A percentile compares a stretch with the other conserved stretches of the same genome.
These are phyloP conservation scores for Larimichthys crocea DNA, from an alignment of 2,113 vertebrate species.

Conservation along the genomic window DNA sequence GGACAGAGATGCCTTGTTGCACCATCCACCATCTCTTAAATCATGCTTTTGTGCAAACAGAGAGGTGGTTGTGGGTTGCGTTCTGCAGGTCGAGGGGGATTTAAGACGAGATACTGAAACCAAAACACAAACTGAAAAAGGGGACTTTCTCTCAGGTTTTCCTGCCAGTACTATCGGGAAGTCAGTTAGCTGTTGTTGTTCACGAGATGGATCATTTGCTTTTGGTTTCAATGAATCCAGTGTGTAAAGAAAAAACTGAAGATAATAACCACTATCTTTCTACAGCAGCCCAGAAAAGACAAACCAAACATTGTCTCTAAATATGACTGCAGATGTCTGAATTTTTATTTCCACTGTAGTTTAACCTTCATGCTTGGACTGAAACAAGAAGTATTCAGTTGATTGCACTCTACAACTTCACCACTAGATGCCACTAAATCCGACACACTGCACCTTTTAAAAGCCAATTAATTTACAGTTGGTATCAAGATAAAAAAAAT, in stretches of 20 bases:
- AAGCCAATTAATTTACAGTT: background rate
- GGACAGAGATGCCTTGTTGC: constrained; percentile 36
- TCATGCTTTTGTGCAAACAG: constrained; percentile 66
- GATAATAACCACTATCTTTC: too few species aligned
- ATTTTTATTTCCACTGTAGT: too few species aligned
- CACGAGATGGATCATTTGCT: background rate
- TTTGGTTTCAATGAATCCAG: background rate
- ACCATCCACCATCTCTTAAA: constrained; percentile 46
- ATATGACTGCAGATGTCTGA: too few species aligned
- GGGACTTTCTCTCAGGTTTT: constrained; percentile 21
- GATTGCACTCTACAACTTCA: too few species aligned
- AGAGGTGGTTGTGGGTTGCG: constrained; percentile 26
- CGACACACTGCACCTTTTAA: background rate
- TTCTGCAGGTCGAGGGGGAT: constrained; percentile 24
- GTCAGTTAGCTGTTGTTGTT: background rate
- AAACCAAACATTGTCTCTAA: too few species aligned
- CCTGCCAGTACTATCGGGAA: background rate
- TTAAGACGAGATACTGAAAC: constrained; percentile 23
- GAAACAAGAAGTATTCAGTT: too few species aligned
- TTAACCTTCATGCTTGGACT: too few species aligned
- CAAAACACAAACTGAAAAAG: constrained; percentile 3
- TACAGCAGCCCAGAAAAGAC: too few species aligned
- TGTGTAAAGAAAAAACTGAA: too few species aligned
- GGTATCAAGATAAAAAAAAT: constrained; percentile 1
- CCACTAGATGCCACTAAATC: too few species aligned